A percentile compares a stretch with the other conserved stretches of the same genome.
These are phyloP conservation scores for Megathymus violae DNA, from an alignment of 1,140 invertebrate genomes.

Conservation along the genomic window DNA sequence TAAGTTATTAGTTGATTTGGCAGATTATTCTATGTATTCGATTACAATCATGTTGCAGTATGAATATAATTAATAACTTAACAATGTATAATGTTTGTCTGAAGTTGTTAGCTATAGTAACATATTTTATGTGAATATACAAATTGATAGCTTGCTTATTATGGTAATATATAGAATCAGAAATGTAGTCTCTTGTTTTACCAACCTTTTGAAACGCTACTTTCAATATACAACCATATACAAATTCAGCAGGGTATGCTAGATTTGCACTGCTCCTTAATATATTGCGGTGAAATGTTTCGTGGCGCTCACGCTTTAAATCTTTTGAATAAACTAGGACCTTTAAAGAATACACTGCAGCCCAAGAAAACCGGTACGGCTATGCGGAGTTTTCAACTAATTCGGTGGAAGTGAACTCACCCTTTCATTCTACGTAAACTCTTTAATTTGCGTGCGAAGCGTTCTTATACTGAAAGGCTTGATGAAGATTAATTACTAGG, in stretches of 20 bases:
- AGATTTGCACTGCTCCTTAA: conserved; percentile 11
- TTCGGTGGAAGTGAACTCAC: conserved; percentile 24
- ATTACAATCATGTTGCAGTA: no score
- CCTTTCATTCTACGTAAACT: conserved; percentile 34
- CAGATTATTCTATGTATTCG: no score
- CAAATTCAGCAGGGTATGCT: conserved; percentile 13
- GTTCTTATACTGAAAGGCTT: conserved; percentile 31
- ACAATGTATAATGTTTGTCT: no score
- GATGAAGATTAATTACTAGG: conserved; percentile 34
- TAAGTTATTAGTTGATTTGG: no score
- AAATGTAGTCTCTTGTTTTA: background rate
- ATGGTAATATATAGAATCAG: no score
- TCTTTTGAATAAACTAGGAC: conserved; percentile 30
- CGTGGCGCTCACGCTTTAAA: conserved; percentile 18
- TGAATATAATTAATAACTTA: no score
- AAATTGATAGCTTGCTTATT: no score
- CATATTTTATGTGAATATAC: no score
- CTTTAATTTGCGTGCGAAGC: conserved; percentile 32
- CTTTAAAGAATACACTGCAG: conserved; percentile 29
- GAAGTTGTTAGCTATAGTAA: no score
- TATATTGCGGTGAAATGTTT: conserved; percentile 29
- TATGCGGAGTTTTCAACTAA: conserved; percentile 34
- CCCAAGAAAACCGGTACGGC: conserved; percentile 28
- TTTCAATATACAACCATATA: conserved; percentile 3
- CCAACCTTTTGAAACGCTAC: background rate